Base-by-base conservation (phyloP, 2,113 vertebrate genomes). In the Pelecanus crispus region DNA sequence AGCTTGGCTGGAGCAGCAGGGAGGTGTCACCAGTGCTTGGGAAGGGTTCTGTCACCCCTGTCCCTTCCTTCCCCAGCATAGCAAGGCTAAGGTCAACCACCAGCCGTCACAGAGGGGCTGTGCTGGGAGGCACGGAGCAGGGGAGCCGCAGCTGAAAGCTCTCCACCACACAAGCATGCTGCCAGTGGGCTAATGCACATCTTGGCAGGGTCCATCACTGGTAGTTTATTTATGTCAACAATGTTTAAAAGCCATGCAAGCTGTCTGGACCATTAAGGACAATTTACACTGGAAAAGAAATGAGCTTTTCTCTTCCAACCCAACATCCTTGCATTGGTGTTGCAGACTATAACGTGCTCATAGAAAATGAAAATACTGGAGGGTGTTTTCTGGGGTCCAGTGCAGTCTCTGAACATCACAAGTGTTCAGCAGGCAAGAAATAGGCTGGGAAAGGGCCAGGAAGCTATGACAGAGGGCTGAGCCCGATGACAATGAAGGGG, bases 331-430 rank as follows among this genome's bases (percentile, higher is more conserved):
- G 29, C 31, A 4, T 26, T 68, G 77, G 15, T 53, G 14, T 58
- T 58, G 62, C 34, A 49, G 56, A 50, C 32, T 66, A 20, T 38
- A 50, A 82, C 71, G 70, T 45, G 29, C n/a, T 92, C 0, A 0
- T 24, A 55, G 79, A 44, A 81, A 85, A 82, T 17, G 16, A 65
- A 92, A 75, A 49, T 13, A 63, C 13, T 6, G 2, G 50, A 88
- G 79, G 15, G 36, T 53, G 9, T 40, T 82, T 92, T 86, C 71
- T 82, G 61, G 38, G 38, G 14, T 52, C 36, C 82, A 70, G 53
- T 0, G 0, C 0, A 0, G 50, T 50, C 29, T 82, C 47, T 56
- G 77, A 26, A 70, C 17, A 20, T 47, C 22, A 25, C 17, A 77
- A 20, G 42, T 50, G 29, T 65, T 68, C 31, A 81, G 47, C 22